Conservation (phyloP, 2,113 vertebrate genomes). For the Pelusios castaneus region DNA sequence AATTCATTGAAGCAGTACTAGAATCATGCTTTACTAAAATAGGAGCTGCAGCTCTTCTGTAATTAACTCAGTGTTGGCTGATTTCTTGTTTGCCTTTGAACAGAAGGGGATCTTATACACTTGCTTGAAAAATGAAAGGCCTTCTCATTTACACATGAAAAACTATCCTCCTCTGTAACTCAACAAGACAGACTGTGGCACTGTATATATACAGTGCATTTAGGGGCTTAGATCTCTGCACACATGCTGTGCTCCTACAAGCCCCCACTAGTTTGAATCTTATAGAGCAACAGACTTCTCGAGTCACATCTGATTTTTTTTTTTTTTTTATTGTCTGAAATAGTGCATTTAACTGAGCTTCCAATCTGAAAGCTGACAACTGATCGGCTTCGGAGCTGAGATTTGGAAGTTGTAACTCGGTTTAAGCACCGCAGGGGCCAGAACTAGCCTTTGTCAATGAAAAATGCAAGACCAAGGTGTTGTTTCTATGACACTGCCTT, state of each 20-base stretch:
- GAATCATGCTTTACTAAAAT: neutral
- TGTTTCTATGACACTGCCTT: neutral
- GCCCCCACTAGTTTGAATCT: slow-evolving; percentile 31
- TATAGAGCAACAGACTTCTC: slow-evolving; percentile 18
- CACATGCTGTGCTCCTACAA: slow-evolving; percentile 45
- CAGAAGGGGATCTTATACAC: slow-evolving; percentile 44
- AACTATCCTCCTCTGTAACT: slow-evolving; percentile 5
- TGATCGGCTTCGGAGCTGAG: slow-evolving; percentile 25
- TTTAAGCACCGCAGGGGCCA: neutral
- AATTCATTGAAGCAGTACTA: neutral
- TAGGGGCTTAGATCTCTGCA: slow-evolving; percentile 47
- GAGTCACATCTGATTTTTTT: neutral
- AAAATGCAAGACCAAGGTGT: neutral
- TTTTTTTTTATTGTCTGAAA: slow-evolving; percentile 31
- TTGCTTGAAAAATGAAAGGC: slow-evolving; percentile 47
- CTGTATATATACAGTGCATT: neutral
- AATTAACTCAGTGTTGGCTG: slow-evolving; percentile 51
- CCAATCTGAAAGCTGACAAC: neutral
- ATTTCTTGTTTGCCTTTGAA: slow-evolving; percentile 53
- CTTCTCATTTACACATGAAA: slow-evolving; percentile 55
- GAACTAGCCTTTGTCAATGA: slow-evolving; percentile 15
- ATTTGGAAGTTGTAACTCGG: slow-evolving; percentile 16
- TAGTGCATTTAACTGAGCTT: slow-evolving; percentile 8
- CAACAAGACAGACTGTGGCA: neutral
- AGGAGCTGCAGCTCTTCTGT: neutral